Percentiles rank a stretch among this genome's conserved stretches.
phyloP scores from a whole-genome alignment of 2,888 invertebrate species.

The Apamea anceps region DNA sequence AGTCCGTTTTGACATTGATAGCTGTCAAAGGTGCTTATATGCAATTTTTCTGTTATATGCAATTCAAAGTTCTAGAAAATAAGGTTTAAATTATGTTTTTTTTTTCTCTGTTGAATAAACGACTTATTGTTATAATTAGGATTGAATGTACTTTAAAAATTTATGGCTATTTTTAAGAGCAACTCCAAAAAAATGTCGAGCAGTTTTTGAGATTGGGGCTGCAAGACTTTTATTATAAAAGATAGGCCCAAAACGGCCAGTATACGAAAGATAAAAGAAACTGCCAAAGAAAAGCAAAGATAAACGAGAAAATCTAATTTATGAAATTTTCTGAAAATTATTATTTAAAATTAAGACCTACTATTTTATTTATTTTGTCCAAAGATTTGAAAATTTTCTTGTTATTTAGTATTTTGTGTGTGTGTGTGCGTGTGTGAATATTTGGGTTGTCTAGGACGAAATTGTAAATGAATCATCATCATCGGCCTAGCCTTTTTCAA shows the following conservation, averaged over 20 bases:
- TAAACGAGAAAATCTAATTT: slow-evolving; percentile 58
- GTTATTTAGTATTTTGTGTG: slow-evolving; percentile 31
- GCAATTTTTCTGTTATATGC: slow-evolving; percentile 62
- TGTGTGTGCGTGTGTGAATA: slow-evolving; percentile 16
- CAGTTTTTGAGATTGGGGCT: slow-evolving; percentile 54
- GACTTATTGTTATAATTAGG: slow-evolving; percentile 62
- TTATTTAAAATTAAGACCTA: slow-evolving; percentile 26
- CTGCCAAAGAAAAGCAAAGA: slow-evolving; percentile 81
- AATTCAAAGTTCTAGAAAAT: slow-evolving; percentile 57
- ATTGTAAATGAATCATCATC: background rate
- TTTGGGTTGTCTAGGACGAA: slow-evolving; percentile 8
- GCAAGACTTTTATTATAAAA: slow-evolving; percentile 49
- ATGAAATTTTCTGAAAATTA: slow-evolving; percentile 41
- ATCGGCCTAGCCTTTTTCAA: no score
- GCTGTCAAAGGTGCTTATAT: slow-evolving; percentile 62
- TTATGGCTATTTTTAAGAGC: slow-evolving; percentile 62
- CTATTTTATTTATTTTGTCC: slow-evolving; percentile 62
- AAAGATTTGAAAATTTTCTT: slow-evolving; percentile 52
- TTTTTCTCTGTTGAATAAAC: slow-evolving; percentile 58
- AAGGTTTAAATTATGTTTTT: slow-evolving; percentile 59
- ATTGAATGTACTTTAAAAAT: slow-evolving; percentile 59
- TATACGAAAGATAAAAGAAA: slow-evolving; percentile 71
- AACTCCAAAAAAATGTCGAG: slow-evolving; percentile 40
- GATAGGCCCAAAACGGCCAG: slow-evolving; percentile 64
- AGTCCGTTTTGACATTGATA: slow-evolving; percentile 51